These are phyloP conservation scores for Bovichtus diacanthus DNA, from an alignment of 2,797 vertebrate species.

Conservation along the genomic window DNA sequence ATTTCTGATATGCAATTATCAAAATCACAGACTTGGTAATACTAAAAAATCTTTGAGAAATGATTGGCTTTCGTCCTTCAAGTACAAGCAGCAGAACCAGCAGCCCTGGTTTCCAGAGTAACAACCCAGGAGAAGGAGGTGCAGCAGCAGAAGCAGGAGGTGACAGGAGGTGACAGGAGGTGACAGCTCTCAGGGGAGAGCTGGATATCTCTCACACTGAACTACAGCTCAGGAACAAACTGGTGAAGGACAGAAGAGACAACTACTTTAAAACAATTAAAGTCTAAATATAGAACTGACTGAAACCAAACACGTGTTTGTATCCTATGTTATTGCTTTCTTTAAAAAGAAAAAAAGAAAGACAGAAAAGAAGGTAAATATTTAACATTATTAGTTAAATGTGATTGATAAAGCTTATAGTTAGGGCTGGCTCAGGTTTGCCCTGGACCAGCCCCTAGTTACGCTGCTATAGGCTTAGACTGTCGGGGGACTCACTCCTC, in stretches of 20 bases:
- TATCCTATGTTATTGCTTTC: background rate
- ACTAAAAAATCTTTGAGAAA: conserved; percentile 23
- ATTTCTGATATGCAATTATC: conserved; percentile 40
- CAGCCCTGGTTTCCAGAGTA: conserved; percentile 31
- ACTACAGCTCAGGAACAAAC: conserved; percentile 31
- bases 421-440: no score
- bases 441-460: no score
- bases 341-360: no score
- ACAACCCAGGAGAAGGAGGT: conserved; percentile 18
- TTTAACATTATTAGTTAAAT: no score
- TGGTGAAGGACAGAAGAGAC: conserved; percentile 23
- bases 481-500: no score
- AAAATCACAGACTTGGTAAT: conserved; percentile 29
- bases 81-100: conserved; percentile 24
- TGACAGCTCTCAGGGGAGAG: conserved; percentile 26
- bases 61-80: conserved; percentile 20
- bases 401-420: no score
- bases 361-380: no score
- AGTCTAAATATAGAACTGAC: background rate
- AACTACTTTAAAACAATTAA: background rate
- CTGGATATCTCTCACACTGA: conserved; percentile 29
- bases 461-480: no score
- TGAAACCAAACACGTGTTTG: background rate
- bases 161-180: no score
- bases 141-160: conserved; percentile 15